Percentiles rank a stretch among this genome's conserved stretches.
These are phyloP conservation scores for Petrophora chlorosata DNA, from an alignment of 2,888 invertebrate genomes.

Conservation along the genomic window DNA sequence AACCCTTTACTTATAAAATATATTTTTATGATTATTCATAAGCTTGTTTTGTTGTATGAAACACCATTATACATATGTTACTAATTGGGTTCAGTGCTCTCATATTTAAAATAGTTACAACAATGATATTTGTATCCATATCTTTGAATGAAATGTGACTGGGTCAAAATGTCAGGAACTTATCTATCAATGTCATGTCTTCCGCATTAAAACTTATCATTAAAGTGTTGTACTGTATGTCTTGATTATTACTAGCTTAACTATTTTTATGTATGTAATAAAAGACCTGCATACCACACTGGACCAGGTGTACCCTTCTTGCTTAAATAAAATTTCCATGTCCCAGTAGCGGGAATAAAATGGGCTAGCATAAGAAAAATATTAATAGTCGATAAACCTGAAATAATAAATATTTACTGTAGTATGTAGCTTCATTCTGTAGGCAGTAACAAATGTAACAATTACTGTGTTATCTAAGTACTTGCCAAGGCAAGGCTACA, in stretches of 20 bases:
- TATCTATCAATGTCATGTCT: conserved; percentile 57
- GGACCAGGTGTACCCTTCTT: too few species aligned
- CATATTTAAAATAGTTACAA: conserved; percentile 34
- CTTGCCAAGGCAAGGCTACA: too few species aligned
- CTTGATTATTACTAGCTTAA: neutral
- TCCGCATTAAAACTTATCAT: conserved; percentile 45
- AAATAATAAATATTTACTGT: too few species aligned
- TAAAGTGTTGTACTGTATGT: neutral
- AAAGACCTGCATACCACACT: too few species aligned
- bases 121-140: conserved; percentile 33
- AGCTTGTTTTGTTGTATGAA: neutral
- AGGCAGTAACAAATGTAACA: too few species aligned
- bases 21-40: conserved; percentile 2
- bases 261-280: neutral
- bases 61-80: neutral
- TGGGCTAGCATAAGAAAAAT: too few species aligned
- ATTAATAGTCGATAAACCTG: too few species aligned
- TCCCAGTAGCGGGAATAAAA: too few species aligned
- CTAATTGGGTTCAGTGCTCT: conserved; percentile 51
- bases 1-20: neutral
- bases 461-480: too few species aligned
- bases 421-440: too few species aligned
- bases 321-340: too few species aligned
- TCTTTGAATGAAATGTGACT: conserved; percentile 50
- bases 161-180: conserved; percentile 58